phyloP scores from a whole-genome alignment of 2,113 vertebrate species.

The Stictonetta naevosa region DNA sequence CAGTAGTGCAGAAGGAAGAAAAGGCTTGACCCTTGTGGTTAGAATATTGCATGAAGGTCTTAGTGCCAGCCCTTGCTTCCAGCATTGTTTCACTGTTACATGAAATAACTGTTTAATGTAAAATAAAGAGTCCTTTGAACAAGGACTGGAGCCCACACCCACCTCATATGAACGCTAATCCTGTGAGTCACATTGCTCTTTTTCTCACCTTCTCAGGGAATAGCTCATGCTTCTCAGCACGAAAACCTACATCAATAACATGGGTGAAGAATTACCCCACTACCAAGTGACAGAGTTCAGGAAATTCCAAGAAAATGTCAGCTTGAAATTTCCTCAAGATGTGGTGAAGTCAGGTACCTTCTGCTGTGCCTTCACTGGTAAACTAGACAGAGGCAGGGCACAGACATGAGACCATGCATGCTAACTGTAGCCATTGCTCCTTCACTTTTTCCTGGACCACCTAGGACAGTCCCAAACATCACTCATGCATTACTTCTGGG shows the following conservation, averaged over 20 bases:
- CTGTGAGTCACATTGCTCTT: background rate
- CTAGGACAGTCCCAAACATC: background rate
- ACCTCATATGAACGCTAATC: background rate
- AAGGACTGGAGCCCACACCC: background rate
- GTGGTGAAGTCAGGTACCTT: background rate
- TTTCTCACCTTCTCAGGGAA: background rate
- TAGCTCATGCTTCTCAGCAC: background rate
- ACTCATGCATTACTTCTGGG: no score
- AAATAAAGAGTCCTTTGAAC: conserved; percentile 47
- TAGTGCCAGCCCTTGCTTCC: background rate
- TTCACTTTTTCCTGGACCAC: background rate
- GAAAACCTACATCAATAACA: background rate
- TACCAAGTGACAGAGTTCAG: background rate
- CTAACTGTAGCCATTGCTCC: background rate
- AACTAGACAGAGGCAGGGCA: background rate
- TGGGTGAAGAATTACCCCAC: background rate
- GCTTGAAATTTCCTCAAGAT: background rate
- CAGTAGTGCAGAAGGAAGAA: background rate
- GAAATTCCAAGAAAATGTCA: background rate
- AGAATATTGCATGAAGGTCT: background rate
- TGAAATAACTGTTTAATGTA: conserved; percentile 2
- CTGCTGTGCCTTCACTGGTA: background rate
- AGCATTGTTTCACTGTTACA: background rate
- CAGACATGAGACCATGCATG: background rate
- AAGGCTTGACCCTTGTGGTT: background rate